Percentiles rank a stretch among this genome's conserved stretches.
Conservation (phyloP, 2,888 invertebrate genomes). For the Xylota segnis region DNA sequence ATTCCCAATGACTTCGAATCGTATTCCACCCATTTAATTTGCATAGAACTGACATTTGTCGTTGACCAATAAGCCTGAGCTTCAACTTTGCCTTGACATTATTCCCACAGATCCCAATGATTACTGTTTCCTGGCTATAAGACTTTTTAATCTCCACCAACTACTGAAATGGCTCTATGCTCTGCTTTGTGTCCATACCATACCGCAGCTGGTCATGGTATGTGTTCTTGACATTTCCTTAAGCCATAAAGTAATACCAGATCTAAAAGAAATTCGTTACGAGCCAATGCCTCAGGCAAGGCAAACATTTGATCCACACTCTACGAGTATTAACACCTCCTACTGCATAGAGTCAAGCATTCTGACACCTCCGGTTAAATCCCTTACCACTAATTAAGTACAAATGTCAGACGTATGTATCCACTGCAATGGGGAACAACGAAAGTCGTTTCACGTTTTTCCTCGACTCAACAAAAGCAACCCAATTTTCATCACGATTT, state of each 20-base stretch:
- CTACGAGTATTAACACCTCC: conserved; percentile 11
- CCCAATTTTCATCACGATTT: conserved; percentile 57
- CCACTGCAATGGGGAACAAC: conserved; percentile 7
- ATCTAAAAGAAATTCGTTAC: background rate
- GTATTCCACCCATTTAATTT: too few species aligned
- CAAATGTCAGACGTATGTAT: conserved; percentile 19
- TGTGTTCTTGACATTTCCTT: background rate
- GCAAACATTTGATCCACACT: background rate
- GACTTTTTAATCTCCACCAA: background rate
- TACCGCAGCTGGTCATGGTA: background rate
- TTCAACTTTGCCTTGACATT: too few species aligned
- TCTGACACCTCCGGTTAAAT: conserved; percentile 48
- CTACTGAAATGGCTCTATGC: background rate
- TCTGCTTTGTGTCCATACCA: background rate
- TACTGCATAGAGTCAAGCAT: conserved; percentile 17
- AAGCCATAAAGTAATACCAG: background rate
- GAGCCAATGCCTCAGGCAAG: background rate
- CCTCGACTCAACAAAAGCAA: background rate
- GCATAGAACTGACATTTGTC: too few species aligned
- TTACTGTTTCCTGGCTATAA: too few species aligned
- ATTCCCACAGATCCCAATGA: too few species aligned
- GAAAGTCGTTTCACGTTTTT: conserved; percentile 25
- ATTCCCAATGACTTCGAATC: too few species aligned
- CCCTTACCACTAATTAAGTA: conserved; percentile 35
- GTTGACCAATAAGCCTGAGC: too few species aligned